These are phyloP conservation scores for Disparrhopalites patrizii DNA, from an alignment of 2,888 invertebrate species.

Conservation along the genomic window DNA sequence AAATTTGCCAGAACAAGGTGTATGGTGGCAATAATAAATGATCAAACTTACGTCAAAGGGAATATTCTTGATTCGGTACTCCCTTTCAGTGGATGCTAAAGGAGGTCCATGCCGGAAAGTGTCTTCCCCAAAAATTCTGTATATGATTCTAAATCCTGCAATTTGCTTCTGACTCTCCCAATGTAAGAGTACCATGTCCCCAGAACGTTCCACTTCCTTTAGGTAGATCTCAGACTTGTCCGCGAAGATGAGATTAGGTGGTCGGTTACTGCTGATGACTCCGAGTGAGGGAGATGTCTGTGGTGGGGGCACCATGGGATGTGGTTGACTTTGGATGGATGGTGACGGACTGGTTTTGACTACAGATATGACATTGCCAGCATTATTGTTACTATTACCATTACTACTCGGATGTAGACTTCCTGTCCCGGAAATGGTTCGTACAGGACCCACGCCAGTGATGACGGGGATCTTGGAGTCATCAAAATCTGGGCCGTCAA, in stretches of 20 bases:
- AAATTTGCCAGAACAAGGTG: too few relatives aligned
- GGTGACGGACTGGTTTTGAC: constrained; percentile 28
- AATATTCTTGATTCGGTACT: constrained; percentile 89
- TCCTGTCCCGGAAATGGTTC: constrained; percentile 26
- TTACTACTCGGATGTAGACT: constrained; percentile 21
- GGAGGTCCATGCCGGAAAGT: constrained; percentile 87
- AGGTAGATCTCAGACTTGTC: constrained; percentile 61
- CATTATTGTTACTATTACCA: constrained; percentile 16
- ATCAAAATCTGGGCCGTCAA: constrained; percentile 41
- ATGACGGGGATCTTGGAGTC: constrained; percentile 48
- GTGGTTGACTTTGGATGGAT: constrained; percentile 24
- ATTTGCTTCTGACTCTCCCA: constrained; percentile 82
- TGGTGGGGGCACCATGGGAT: constrained; percentile 30
- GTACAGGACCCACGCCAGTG: constrained; percentile 44
- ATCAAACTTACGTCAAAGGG: constrained; percentile 67
- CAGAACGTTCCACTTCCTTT: constrained; percentile 78
- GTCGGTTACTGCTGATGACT: constrained; percentile 15
- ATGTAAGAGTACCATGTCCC: constrained; percentile 71
- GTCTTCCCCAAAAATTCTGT: constrained; percentile 82
- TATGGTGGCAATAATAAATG: not conserved
- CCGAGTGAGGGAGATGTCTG: constrained; percentile 15
- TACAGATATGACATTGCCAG: constrained; percentile 32
- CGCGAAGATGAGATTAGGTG: constrained; percentile 46
- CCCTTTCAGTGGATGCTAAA: constrained; percentile 79
- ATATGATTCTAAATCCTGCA: constrained; percentile 83